Evolutionary conservation across 2,888 invertebrate genomes (phyloP).

Genomic region (Tribolium freemani): DNA sequence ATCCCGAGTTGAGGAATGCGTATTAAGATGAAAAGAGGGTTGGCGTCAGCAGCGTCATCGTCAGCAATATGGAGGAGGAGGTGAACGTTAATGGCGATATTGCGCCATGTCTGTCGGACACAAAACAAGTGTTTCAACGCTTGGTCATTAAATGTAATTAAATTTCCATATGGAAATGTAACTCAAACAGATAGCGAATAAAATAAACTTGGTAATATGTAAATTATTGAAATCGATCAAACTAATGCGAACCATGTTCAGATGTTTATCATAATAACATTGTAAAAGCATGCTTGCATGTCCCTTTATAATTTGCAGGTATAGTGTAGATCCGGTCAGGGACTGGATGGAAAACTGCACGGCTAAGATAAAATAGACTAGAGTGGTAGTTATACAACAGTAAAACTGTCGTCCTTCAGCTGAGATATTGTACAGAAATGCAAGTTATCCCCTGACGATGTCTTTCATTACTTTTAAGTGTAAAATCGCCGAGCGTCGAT

Average conservation of each 20-base stretch:
- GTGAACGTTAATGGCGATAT: slow-evolving; percentile 34
- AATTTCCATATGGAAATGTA: slow-evolving; percentile 41
- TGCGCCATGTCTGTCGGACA: slow-evolving; percentile 29
- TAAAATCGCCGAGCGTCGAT: slow-evolving; percentile 34
- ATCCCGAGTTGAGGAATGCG: slow-evolving; percentile 21
- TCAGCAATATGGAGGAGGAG: neutral
- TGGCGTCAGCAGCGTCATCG: slow-evolving; percentile 4
- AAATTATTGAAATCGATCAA: slow-evolving; percentile 43
- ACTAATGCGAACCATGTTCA: slow-evolving; percentile 41
- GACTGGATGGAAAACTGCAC: slow-evolving; percentile 33
- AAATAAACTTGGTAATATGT: slow-evolving; percentile 39
- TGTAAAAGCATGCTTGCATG: slow-evolving; percentile 45
- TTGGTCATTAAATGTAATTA: slow-evolving; percentile 36
- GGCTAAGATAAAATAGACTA: slow-evolving; percentile 38
- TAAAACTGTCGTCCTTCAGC: slow-evolving; percentile 34
- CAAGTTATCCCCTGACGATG: slow-evolving; percentile 23
- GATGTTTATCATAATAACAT: slow-evolving; percentile 42
- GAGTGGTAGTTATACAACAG: slow-evolving; percentile 34
- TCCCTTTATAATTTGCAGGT: slow-evolving; percentile 43
- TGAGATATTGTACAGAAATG: slow-evolving; percentile 27
- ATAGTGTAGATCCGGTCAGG: slow-evolving; percentile 36
- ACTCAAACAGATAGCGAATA: slow-evolving; percentile 36
- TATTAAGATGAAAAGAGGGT: slow-evolving; percentile 29
- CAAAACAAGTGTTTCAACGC: slow-evolving; percentile 37
- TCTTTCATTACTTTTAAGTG: slow-evolving; percentile 34